These are phyloP conservation scores for Drosophila meridiana DNA, from an alignment of 2,888 invertebrate genomes.

Conservation along the genomic window DNA sequence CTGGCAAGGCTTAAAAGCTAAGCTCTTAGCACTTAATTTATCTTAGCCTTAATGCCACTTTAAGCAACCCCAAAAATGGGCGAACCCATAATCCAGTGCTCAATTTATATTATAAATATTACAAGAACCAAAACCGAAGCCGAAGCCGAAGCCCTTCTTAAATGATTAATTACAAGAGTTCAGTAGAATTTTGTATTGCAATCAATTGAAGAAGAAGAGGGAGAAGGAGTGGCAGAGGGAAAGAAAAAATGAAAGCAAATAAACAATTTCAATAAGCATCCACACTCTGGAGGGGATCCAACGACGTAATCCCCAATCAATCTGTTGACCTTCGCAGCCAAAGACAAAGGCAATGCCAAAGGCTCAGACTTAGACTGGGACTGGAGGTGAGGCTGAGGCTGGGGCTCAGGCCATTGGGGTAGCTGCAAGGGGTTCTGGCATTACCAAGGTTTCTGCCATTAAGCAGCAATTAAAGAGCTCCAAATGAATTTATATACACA, in stretches of 20 bases:
- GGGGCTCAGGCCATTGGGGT: neutral
- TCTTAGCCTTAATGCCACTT: neutral
- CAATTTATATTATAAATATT: constrained; percentile 75
- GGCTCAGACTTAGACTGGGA: neutral
- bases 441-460: constrained; percentile 75
- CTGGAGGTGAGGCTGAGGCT: constrained; percentile 1
- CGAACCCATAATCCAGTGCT: constrained; percentile 27
- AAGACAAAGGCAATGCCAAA: neutral
- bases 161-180: constrained; percentile 74
- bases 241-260: constrained; percentile 26
- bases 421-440: constrained; percentile 18
- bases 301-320: constrained; percentile 69
- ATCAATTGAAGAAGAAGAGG: constrained; percentile 61
- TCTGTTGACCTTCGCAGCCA: constrained; percentile 71
- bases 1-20: constrained; percentile 7
- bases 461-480: constrained; percentile 73
- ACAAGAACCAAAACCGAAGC: constrained; percentile 6
- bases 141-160: neutral
- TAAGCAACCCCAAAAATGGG: constrained; percentile 1
- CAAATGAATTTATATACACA: constrained; percentile 80
- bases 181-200: constrained; percentile 55
- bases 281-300: constrained; percentile 6
- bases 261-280: constrained; percentile 64
- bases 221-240: neutral
- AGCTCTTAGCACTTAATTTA: constrained; percentile 45